Conservation (phyloP, 35 echinoderm and acorn worm genomes). For the Strongylocentrotus purpuratus region DNA sequence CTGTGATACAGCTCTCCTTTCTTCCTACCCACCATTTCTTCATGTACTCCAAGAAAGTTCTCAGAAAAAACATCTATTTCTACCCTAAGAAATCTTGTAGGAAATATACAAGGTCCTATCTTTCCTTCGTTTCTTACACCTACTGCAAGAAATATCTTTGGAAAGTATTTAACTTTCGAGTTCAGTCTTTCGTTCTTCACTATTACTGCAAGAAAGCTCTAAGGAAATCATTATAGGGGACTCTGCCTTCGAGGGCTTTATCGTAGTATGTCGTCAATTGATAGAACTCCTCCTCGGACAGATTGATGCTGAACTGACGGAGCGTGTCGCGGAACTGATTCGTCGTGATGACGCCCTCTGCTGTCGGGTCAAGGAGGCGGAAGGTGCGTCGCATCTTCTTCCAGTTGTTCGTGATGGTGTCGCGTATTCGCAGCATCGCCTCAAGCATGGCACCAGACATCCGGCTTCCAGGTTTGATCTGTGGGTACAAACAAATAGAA, state of each 20-base stretch:
- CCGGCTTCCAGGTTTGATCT: conserved; percentile 65
- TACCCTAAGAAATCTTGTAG: not conserved
- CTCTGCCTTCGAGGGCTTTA: conserved; percentile 81
- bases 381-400: conserved; percentile 92
- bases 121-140: not conserved
- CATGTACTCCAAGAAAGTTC: not conserved
- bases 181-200: not conserved
- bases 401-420: conserved; percentile 82
- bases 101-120: not conserved
- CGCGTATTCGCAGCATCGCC: conserved; percentile 85
- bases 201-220: conserved; percentile 86
- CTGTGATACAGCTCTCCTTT: not conserved
- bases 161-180: not conserved
- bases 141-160: not conserved
- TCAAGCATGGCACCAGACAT: conserved; percentile 74
- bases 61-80: not conserved
- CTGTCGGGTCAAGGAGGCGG: conserved; percentile 73
- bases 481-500: not conserved
- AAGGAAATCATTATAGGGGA: conserved; percentile 97
- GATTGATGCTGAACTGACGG: conserved; percentile 93
- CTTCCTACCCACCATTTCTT: not conserved
- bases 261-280: conserved; percentile 97
- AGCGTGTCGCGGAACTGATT: conserved; percentile 79
- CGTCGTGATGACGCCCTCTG: conserved; percentile 73
- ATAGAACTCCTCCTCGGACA: conserved; percentile 95